phyloP scores from a whole-genome alignment of 2,888 invertebrate genomes.

The Linyphia triangularis region DNA sequence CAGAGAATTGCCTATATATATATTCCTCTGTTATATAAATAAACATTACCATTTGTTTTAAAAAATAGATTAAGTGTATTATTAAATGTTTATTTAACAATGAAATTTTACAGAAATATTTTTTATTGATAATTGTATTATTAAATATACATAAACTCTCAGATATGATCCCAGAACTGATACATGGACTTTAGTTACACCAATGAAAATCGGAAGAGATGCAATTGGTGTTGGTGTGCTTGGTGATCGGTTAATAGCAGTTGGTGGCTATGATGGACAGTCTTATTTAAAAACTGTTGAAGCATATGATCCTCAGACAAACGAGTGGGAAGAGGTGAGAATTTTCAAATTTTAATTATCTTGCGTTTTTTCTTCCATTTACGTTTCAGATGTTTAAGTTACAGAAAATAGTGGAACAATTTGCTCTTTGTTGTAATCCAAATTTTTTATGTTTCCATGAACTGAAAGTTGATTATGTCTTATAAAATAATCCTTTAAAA shows the following conservation, averaged over 20 bases:
- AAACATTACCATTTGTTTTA: too few species aligned
- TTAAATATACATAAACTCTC: constrained; percentile 76
- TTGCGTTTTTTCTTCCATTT: too few species aligned
- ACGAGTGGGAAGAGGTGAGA: constrained; percentile 82
- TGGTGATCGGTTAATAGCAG: constrained; percentile 89
- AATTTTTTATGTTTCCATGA: too few species aligned
- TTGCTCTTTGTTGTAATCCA: background rate
- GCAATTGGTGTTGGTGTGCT: constrained; percentile 85
- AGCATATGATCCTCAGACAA: constrained; percentile 88
- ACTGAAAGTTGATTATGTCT: too few species aligned
- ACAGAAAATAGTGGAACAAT: background rate
- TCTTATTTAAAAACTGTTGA: constrained; percentile 92
- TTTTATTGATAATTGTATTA: background rate
- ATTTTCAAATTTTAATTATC: too few species aligned
- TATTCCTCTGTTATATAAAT: too few species aligned
- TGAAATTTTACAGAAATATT: too few species aligned
- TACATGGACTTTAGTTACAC: constrained; percentile 80
- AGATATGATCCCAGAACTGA: constrained; percentile 81
- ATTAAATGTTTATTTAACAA: too few species aligned
- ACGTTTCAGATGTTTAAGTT: background rate
- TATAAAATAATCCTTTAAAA: too few species aligned
- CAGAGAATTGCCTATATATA: too few species aligned
- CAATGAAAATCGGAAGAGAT: constrained; percentile 81
- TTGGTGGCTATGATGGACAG: constrained; percentile 95
- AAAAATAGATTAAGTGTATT: too few species aligned